These are phyloP conservation scores for Cettia cetti DNA, from an alignment of 2,113 vertebrate genomes.

Conservation along the genomic window DNA sequence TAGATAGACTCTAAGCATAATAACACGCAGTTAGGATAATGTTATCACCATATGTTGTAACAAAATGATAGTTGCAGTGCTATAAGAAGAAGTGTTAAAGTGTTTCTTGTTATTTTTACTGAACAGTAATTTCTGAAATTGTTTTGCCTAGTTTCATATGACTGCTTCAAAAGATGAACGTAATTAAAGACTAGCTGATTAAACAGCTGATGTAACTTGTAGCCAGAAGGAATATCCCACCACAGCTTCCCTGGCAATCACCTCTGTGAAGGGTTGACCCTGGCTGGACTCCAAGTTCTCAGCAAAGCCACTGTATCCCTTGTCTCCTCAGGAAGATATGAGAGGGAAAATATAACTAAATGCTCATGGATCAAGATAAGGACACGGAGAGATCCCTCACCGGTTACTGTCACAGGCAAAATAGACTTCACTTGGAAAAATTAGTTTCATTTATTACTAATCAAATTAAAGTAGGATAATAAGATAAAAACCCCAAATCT, in stretches of 20 bases:
- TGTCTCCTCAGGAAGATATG: background rate
- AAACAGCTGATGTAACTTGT: background rate
- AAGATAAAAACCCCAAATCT: background rate
- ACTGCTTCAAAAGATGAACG: background rate
- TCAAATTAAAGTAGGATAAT: background rate
- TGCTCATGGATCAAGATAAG: fast-evolving
- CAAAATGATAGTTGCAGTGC: background rate
- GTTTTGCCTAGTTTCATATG: background rate
- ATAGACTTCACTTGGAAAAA: background rate
- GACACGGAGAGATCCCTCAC: background rate
- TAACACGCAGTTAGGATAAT: background rate
- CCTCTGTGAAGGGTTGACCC: background rate
- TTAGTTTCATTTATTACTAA: background rate
- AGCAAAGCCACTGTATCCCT: background rate
- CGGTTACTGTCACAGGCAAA: background rate
- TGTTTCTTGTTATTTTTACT: background rate
- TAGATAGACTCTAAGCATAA: background rate
- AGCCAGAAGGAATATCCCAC: background rate
- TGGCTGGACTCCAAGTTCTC: background rate
- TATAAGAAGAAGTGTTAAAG: background rate
- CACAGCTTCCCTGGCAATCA: background rate
- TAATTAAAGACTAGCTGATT: background rate
- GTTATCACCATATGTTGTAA: background rate
- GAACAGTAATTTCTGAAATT: background rate
- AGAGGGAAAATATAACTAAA: background rate